phyloP scores from a whole-genome alignment of 2,888 invertebrate genomes.

The Opisthograptis luteolata region DNA sequence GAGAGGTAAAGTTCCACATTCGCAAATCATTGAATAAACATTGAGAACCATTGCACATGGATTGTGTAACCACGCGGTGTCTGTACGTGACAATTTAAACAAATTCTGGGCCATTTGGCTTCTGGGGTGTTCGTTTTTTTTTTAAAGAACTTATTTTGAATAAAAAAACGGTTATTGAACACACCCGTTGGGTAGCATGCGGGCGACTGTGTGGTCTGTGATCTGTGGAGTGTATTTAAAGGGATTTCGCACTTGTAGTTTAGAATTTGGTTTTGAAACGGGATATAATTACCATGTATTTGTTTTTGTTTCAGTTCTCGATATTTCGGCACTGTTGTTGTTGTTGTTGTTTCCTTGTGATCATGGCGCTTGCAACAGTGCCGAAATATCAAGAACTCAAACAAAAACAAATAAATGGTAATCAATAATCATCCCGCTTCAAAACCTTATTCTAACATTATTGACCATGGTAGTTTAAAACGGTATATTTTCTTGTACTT shows the following conservation, averaged over 20 bases:
- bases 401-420: too few relatives aligned
- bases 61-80: slow-evolving; percentile 78
- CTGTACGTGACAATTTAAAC: slow-evolving; percentile 85
- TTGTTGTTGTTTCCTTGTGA: too few relatives aligned
- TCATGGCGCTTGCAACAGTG: too few relatives aligned
- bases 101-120: slow-evolving; percentile 84
- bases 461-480: too few relatives aligned
- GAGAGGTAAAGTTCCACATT: neutral
- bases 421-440: too few relatives aligned
- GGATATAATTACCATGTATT: too few relatives aligned
- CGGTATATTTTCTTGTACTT: too few relatives aligned
- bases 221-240: slow-evolving; percentile 19
- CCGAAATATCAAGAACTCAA: too few relatives aligned
- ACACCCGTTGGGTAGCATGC: slow-evolving; percentile 73
- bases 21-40: slow-evolving; percentile 35
- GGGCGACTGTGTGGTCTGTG: slow-evolving; percentile 74
- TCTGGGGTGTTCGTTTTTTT: slow-evolving; percentile 80
- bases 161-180: slow-evolving; percentile 71
- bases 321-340: too few relatives aligned
- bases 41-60: slow-evolving; percentile 63
- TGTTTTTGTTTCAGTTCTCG: too few relatives aligned
- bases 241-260: slow-evolving; percentile 14
- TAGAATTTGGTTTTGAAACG: neutral
- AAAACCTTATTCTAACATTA: too few relatives aligned
- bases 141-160: slow-evolving; percentile 77